These are phyloP conservation scores for Aegithalos caudatus DNA, from an alignment of 2,113 vertebrate species.

Conservation along the genomic window DNA sequence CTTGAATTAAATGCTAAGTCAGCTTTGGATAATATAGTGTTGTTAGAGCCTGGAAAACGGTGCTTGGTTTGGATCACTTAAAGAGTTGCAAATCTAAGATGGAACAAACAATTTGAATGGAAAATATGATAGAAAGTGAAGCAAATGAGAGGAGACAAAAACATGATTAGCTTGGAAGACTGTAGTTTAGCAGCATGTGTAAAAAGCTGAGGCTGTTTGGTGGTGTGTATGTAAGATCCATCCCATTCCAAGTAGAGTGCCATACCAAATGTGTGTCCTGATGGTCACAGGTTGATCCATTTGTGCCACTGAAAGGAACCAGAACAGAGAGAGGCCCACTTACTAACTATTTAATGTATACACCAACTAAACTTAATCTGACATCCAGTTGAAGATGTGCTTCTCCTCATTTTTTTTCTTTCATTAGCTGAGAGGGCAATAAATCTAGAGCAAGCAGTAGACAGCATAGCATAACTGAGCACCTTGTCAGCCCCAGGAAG, in stretches of 20 bases:
- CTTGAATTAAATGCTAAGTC: constrained; percentile 24
- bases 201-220: neutral
- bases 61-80: neutral
- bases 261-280: neutral
- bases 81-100: neutral
- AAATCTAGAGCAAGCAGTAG: constrained; percentile 21
- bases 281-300: neutral
- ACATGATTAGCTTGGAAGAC: neutral
- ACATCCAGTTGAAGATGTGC: neutral
- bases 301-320: neutral
- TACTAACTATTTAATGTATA: neutral
- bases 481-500: neutral
- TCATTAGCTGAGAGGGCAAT: neutral
- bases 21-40: neutral
- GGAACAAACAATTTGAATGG: neutral
- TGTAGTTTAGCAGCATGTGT: neutral
- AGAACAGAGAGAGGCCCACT: neutral
- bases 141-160: neutral
- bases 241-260: neutral
- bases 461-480: neutral
- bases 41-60: neutral
- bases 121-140: neutral
- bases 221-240: neutral
- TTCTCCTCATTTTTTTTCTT: neutral
- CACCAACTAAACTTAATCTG: neutral